These are phyloP conservation scores for Gonatopus flavifemur DNA, from an alignment of 1,140 invertebrate genomes.

Conservation along the genomic window DNA sequence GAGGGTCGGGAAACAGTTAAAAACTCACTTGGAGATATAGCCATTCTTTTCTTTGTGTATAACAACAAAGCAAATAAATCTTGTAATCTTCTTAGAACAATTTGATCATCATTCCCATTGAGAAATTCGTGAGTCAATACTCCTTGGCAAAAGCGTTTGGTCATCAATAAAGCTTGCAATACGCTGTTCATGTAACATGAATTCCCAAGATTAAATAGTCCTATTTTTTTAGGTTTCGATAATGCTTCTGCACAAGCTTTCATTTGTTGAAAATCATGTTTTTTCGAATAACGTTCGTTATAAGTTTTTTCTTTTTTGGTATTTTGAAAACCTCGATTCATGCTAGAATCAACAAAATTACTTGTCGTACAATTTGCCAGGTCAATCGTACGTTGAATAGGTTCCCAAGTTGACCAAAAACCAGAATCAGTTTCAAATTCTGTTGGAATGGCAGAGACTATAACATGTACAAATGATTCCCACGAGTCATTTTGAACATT, in stretches of 20 bases:
- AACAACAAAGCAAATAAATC: conserved; percentile 74
- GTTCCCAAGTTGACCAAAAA: conserved; percentile 45
- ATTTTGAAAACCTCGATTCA: conserved; percentile 19
- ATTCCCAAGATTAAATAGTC: conserved; percentile 82
- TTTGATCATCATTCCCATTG: conserved; percentile 41
- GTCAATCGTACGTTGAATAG: conserved; percentile 57
- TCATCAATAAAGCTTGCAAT: conserved; percentile 79
- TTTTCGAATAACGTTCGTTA: conserved; percentile 31
- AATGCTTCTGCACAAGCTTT: conserved; percentile 22
- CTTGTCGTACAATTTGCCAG: conserved; percentile 10
- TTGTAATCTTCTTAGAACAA: conserved; percentile 70
- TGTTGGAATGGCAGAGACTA: conserved; percentile 38
- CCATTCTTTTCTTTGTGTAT: conserved; percentile 63
- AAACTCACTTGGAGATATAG: conserved; percentile 71
- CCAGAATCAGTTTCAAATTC: too few species aligned
- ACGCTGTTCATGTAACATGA: conserved; percentile 89
- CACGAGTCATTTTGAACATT: conserved; percentile 32
- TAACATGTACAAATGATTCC: conserved; percentile 27
- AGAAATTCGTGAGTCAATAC: conserved; percentile 40
- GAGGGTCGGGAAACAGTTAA: conserved; percentile 69
- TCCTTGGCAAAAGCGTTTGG: conserved; percentile 69
- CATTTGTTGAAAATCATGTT: conserved; percentile 29
- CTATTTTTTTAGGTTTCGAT: conserved; percentile 63
- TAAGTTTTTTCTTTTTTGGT: too few species aligned
- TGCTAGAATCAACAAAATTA: conserved; percentile 29